Percentiles rank a stretch among this genome's conserved stretches.
phyloP scores from a whole-genome alignment of 2,113 vertebrate species.

The Cyphomyrus plagiostoma region DNA sequence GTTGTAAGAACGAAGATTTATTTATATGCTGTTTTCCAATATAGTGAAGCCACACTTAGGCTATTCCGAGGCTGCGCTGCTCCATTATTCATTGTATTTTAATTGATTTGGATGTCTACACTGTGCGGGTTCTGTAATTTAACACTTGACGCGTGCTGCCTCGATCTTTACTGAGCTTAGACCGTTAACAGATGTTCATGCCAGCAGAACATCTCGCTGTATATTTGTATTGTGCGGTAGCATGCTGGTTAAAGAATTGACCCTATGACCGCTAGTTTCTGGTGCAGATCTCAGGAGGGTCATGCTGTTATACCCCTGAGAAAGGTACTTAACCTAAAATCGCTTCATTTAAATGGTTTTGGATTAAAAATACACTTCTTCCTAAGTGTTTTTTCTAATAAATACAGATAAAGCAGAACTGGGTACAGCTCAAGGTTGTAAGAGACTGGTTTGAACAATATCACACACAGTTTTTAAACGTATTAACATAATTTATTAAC shows the following conservation, averaged over 20 bases:
- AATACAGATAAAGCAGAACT: background rate
- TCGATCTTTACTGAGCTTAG: background rate
- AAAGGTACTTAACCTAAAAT: constrained; percentile 1
- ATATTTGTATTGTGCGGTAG: background rate
- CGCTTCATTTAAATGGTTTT: background rate
- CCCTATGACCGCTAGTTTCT: background rate
- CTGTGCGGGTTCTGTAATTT: background rate
- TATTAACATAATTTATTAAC: background rate
- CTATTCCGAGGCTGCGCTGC: background rate
- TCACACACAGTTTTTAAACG: background rate
- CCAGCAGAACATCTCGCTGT: background rate
- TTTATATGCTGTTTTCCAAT: background rate
- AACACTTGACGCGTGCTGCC: background rate
- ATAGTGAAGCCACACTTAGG: background rate
- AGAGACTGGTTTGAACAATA: background rate
- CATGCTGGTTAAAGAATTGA: background rate
- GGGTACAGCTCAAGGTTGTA: background rate
- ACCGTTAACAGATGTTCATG: background rate
- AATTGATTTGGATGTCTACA: background rate
- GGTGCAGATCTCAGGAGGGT: background rate
- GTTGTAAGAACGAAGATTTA: background rate
- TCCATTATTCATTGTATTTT: constrained; percentile 4
- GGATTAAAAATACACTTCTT: background rate
- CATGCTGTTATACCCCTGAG: background rate
- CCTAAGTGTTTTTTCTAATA: background rate